phyloP scores from a whole-genome alignment of 2,797 vertebrate species.

The Eupleurogrammus muticus region DNA sequence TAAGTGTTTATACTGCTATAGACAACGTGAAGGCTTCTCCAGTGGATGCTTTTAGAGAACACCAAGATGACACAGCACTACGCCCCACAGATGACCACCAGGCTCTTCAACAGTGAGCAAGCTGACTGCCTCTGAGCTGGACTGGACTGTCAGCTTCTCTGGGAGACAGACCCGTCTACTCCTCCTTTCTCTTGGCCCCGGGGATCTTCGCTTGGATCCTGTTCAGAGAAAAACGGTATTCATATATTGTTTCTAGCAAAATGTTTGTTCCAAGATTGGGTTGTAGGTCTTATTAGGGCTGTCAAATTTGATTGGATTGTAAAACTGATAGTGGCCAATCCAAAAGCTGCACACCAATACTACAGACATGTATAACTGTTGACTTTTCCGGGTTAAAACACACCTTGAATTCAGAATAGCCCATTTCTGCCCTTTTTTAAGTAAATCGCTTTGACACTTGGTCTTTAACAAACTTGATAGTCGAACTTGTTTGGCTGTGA shows the following conservation, averaged over 20 bases:
- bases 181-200: slow-evolving; percentile 96
- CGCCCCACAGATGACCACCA: slow-evolving; percentile 84
- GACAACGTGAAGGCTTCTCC: slow-evolving; percentile 90
- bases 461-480: background rate
- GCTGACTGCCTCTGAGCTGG: slow-evolving; percentile 68
- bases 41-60: slow-evolving; percentile 86
- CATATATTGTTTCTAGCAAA: slow-evolving; percentile 3
- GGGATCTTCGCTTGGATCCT: slow-evolving; percentile 99
- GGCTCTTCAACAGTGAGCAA: slow-evolving; percentile 66
- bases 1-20: slow-evolving; percentile 89
- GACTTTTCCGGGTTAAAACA: background rate
- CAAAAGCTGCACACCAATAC: slow-evolving; percentile 1
- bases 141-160: slow-evolving; percentile 60
- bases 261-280: slow-evolving; percentile 26
- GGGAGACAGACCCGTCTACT: slow-evolving; percentile 79
- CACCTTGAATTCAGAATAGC: background rate
- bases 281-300: background rate
- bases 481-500: background rate
- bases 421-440: background rate
- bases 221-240: slow-evolving; percentile 55
- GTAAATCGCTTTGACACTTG: background rate
- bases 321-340: slow-evolving; percentile 2
- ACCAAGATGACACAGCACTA: slow-evolving; percentile 87
- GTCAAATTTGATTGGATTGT: slow-evolving; percentile 32
- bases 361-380: background rate